phyloP scores from a whole-genome alignment of 35 echinoderm and acorn worm genomes.

The Lytechinus variegatus region DNA sequence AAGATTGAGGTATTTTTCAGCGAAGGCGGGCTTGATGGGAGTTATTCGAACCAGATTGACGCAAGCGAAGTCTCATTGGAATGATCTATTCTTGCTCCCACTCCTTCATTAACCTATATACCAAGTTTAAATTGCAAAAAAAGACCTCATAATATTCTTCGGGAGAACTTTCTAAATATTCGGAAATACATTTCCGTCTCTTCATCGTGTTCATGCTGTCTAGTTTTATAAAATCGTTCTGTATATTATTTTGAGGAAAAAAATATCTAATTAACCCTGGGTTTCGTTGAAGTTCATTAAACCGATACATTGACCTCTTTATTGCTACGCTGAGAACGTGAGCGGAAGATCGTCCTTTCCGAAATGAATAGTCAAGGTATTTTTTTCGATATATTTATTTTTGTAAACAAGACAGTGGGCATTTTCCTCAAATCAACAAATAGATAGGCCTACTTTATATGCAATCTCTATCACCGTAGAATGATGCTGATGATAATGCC shows the following conservation, averaged over 20 bases:
- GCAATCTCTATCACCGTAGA: no score
- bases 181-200: not conserved
- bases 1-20: not conserved
- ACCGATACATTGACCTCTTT: no score
- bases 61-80: not conserved
- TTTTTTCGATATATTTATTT: no score
- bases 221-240: not conserved
- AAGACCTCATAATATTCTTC: not conserved
- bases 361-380: no score
- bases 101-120: not conserved
- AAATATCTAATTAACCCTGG: not conserved
- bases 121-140: not conserved
- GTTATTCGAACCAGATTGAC: not conserved
- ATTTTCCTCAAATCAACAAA: no score
- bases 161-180: not conserved
- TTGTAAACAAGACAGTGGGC: no score
- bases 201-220: not conserved
- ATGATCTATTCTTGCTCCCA: not conserved
- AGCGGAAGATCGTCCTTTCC: no score
- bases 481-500: no score
- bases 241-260: not conserved
- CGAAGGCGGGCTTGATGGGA: not conserved
- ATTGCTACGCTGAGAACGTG: no score
- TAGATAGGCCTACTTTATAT: no score
- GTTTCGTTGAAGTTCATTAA: not conserved